These are phyloP conservation scores for Denticeps clupeoides DNA, from an alignment of 2,797 vertebrate species.

Conservation along the genomic window DNA sequence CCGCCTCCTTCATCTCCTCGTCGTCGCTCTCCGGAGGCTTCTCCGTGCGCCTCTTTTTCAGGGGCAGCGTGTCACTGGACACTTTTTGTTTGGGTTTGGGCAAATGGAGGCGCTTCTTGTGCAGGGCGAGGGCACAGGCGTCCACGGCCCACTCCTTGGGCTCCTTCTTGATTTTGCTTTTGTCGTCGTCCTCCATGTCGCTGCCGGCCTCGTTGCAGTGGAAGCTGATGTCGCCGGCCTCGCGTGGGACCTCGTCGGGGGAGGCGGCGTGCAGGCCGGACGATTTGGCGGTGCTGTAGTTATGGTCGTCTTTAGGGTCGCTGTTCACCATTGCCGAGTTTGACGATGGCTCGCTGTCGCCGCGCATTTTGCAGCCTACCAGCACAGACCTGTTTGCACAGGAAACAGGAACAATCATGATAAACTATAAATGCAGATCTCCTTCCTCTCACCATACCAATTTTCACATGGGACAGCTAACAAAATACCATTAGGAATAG, in stretches of 20 bases:
- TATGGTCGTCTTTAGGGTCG: constrained; percentile 82
- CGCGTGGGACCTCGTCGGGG: constrained; percentile 53
- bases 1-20: constrained; percentile 85
- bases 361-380: constrained; percentile 62
- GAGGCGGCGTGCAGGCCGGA: constrained; percentile 58
- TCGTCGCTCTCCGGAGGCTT: constrained; percentile 80
- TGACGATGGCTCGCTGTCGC: constrained; percentile 66
- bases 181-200: constrained; percentile 70
- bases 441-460: too few relatives aligned
- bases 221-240: constrained; percentile 64
- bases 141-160: constrained; percentile 68
- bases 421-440: too few relatives aligned
- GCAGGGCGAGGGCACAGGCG: constrained; percentile 64
- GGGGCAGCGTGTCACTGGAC: constrained; percentile 74
- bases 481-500: too few relatives aligned
- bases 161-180: constrained; percentile 66
- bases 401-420: constrained; percentile 5
- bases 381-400: constrained; percentile 66
- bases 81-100: constrained; percentile 63
- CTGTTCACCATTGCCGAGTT: constrained; percentile 72
- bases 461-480: too few relatives aligned
- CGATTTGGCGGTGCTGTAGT: constrained; percentile 80
- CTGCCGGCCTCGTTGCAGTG: constrained; percentile 64
- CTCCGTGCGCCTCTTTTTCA: constrained; percentile 82
- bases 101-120: constrained; percentile 74